Evolutionary conservation across 2,113 vertebrate species (phyloP).

Genomic region (Pachypanchax playfairii): DNA sequence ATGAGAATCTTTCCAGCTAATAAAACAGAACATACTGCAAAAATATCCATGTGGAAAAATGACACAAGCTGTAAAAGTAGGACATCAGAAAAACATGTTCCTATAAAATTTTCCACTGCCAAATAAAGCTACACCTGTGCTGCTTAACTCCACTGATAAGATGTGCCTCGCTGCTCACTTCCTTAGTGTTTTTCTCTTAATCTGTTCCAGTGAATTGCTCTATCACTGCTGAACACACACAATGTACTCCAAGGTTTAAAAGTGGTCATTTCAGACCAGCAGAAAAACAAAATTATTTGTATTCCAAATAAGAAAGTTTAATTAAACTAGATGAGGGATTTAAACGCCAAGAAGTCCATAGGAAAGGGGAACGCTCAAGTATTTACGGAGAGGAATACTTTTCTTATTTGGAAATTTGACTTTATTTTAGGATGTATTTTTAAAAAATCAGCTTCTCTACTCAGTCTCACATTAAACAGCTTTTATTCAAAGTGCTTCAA

Average conservation of each 20-base stretch:
- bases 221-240: neutral
- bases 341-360: too few relatives aligned
- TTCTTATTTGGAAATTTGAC: too few relatives aligned
- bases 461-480: too few relatives aligned
- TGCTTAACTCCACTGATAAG: conserved; percentile 59
- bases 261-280: neutral
- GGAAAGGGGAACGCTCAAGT: too few relatives aligned
- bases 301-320: too few relatives aligned
- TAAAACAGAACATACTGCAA: conserved; percentile 6
- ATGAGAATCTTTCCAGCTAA: conserved; percentile 20
- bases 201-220: conserved; percentile 19
- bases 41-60: conserved; percentile 25
- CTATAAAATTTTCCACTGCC: conserved; percentile 40
- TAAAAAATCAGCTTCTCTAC: too few relatives aligned
- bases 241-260: neutral
- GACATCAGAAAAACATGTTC: conserved; percentile 10
- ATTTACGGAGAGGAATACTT: too few relatives aligned
- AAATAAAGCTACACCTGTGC: conserved; percentile 57
- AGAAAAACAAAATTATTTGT: neutral
- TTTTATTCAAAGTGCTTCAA: too few relatives aligned
- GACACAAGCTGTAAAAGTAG: neutral
- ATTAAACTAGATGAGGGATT: too few relatives aligned
- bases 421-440: too few relatives aligned
- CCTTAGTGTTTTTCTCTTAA: conserved; percentile 8
- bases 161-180: conserved; percentile 19